Evolutionary conservation across 2,113 vertebrate genomes (phyloP), one percentile per base, ranked within the genome.

Genomic region (Atrichornis clamosus): DNA sequence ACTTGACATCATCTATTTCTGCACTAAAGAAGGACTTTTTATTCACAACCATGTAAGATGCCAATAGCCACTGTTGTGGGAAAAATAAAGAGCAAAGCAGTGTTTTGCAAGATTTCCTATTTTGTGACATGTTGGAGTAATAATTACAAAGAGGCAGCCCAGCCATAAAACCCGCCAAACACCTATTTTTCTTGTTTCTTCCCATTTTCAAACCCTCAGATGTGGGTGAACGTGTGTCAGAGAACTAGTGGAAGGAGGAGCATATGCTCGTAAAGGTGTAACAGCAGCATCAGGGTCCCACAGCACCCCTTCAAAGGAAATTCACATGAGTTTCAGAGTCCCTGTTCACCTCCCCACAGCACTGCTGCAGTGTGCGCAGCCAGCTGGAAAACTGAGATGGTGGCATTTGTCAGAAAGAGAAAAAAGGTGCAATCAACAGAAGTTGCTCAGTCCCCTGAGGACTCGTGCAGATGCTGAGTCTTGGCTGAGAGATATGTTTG

Each of bases 401-500:
- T 39, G 15, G 7, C 19, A 46, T 32, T 13, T 27, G 15, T 30
- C 35, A 39, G 9, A 17, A 10, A 42, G 22, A 75, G 7, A 30
- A 6, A 39, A 10, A 46, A n/a, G 22, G 23, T 6, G 41, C 80
- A 80, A 65, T 52, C 19, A 18, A 5, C 2, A 7, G 28, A 67
- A 2, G 2, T 42, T 84, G 5, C 13, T 62, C 20, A 56, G 37
- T 22, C 16, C 22, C 17, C 58, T 37, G 56, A 26, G 15, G 35
- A 13, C 19, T 56, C 22, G 3, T 46, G 30, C 15, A n/a, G 33
- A 62, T 33, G 10, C 23, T 70, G 46, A 14, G 30, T 12, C 30
- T 49, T 50, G 24, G 20, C 41, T 60, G 24, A 2, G 2, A 23
- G 24, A 22, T 14, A 0, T 55, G 11, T 22, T 35, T 1, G 0